Evolutionary conservation across 2,797 vertebrate genomes (phyloP).

Genomic region (Gadopsis bispinosus): DNA sequence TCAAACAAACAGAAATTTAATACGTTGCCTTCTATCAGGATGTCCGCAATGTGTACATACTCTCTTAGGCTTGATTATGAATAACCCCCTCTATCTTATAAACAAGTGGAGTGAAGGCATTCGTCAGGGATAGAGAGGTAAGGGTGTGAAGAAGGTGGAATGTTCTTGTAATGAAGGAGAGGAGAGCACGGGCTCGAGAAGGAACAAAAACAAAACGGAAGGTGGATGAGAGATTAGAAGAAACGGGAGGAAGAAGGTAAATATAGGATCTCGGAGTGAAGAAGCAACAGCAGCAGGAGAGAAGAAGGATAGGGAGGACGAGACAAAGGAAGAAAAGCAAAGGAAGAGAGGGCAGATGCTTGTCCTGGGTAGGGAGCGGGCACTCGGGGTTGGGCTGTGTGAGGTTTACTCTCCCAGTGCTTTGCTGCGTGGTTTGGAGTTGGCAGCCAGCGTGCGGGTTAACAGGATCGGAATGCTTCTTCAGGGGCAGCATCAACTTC

Average conservation of each 20-base stretch:
- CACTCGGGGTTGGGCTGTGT: slow-evolving; percentile 56
- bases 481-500: slow-evolving; percentile 82
- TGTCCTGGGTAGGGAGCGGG: slow-evolving; percentile 46
- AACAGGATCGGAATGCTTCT: slow-evolving; percentile 82
- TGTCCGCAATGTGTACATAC: slow-evolving; percentile 95
- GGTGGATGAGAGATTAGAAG: slow-evolving; percentile 8
- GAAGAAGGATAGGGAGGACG: not conserved
- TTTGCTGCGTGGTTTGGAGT: slow-evolving; percentile 55
- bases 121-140: slow-evolving; percentile 91
- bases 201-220: slow-evolving; percentile 6
- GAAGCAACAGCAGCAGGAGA: not conserved
- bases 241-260: not conserved
- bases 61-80: slow-evolving; percentile 92
- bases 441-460: slow-evolving; percentile 68
- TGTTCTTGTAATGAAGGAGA: slow-evolving; percentile 70
- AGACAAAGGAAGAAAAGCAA: slow-evolving; percentile 23
- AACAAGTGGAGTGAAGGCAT: slow-evolving; percentile 93
- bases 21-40: slow-evolving; percentile 92
- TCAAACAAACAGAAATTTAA: slow-evolving; percentile 98
- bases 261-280: not conserved
- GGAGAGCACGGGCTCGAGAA: slow-evolving; percentile 2
- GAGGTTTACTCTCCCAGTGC: slow-evolving; percentile 51
- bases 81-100: slow-evolving; percentile 92
- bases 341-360: slow-evolving; percentile 32
- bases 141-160: slow-evolving; percentile 89